phyloP scores from a whole-genome alignment of 1,140 invertebrate genomes.

The Rhagoletis zephyria region DNA sequence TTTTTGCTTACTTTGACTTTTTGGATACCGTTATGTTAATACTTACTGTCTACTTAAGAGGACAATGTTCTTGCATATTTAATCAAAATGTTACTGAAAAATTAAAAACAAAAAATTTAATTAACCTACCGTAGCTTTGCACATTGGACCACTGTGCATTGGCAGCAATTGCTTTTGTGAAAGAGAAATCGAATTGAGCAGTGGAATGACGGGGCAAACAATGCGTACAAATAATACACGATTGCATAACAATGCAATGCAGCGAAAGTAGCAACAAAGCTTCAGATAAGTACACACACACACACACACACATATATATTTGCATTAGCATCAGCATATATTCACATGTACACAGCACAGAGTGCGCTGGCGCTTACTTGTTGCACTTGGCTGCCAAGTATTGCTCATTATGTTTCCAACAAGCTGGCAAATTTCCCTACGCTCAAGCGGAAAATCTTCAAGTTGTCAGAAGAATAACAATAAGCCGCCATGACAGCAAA shows the following conservation, averaged over 20 bases:
- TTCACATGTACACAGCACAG: neutral
- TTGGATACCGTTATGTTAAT: too few species aligned
- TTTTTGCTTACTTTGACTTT: too few species aligned
- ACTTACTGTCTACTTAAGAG: too few species aligned
- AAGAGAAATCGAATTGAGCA: neutral
- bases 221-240: neutral
- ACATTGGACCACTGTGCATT: too few species aligned
- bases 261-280: neutral
- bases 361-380: neutral
- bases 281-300: neutral
- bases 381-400: neutral
- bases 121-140: too few species aligned
- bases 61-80: too few species aligned
- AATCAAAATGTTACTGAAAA: too few species aligned
- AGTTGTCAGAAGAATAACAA: constrained; percentile 27
- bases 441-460: constrained; percentile 33
- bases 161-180: neutral
- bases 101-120: too few species aligned
- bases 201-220: neutral
- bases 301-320: neutral
- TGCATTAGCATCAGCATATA: neutral
- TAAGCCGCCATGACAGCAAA: neutral
- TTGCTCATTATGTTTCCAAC: neutral
- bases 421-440: constrained; percentile 39
- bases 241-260: neutral